Percentiles rank a stretch among this genome's conserved stretches.
These are phyloP conservation scores for Teinopalpus imperialis DNA, from an alignment of 2,888 invertebrate species.

Conservation along the genomic window DNA sequence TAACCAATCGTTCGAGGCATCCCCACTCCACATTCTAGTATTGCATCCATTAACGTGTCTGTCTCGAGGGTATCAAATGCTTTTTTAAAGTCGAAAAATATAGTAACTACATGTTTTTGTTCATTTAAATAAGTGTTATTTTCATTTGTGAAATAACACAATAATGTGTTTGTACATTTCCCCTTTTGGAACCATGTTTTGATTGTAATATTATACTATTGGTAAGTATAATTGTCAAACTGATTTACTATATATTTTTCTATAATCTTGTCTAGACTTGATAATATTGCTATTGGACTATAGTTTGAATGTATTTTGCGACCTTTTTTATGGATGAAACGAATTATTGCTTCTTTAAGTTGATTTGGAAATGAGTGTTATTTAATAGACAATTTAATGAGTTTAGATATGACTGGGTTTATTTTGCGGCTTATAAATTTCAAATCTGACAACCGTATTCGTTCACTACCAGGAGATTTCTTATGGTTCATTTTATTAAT, in stretches of 20 bases:
- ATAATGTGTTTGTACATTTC: too few relatives aligned
- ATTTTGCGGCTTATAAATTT: neutral
- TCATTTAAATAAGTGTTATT: too few relatives aligned
- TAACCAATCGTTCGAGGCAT: too few relatives aligned
- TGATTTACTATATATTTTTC: neutral
- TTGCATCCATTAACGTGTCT: too few relatives aligned
- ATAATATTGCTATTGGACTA: neutral
- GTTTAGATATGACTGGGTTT: neutral
- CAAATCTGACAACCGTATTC: neutral
- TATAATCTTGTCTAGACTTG: neutral
- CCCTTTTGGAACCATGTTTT: neutral
- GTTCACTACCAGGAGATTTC: neutral
- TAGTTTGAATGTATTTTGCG: neutral
- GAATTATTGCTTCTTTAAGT: neutral
- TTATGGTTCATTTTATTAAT: neutral
- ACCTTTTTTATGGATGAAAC: neutral
- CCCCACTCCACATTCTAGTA: too few relatives aligned
- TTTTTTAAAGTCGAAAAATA: too few relatives aligned
- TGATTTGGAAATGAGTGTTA: neutral
- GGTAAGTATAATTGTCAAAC: neutral
- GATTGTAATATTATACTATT: neutral
- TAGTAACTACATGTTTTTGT: too few relatives aligned
- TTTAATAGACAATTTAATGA: neutral
- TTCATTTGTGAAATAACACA: too few relatives aligned
- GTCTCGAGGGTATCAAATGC: too few relatives aligned